Evolutionary conservation across 2,888 invertebrate species (phyloP).

Genomic region (Lepidocyrtinus sp.): DNA sequence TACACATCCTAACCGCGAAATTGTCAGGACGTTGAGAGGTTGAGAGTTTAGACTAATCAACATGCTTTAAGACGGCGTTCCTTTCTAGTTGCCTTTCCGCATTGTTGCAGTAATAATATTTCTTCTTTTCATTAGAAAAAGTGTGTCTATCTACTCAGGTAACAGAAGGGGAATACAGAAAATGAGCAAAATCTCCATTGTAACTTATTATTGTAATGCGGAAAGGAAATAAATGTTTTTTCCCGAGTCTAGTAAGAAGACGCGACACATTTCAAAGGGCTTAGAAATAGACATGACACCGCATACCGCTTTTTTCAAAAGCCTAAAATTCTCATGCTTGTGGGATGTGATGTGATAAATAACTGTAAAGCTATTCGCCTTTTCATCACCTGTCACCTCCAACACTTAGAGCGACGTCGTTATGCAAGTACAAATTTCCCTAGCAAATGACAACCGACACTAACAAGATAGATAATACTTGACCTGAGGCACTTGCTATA

Average conservation of each 20-base stretch:
- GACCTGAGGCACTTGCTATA: no score
- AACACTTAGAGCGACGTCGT: constrained; percentile 6
- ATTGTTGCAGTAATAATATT: background rate
- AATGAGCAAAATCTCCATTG: background rate
- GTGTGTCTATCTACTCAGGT: no score
- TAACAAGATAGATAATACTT: no score
- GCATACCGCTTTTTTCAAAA: background rate
- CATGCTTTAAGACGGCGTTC: background rate
- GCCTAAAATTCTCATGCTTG: constrained; percentile 1
- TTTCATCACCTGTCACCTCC: constrained; percentile 20
- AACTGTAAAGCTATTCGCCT: constrained; percentile 11
- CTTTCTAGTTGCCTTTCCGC: constrained; percentile 2
- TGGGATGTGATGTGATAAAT: constrained; percentile 21
- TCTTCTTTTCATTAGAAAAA: background rate
- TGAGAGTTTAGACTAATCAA: no score
- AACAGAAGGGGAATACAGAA: background rate
- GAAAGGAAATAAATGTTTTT: background rate
- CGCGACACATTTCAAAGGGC: constrained; percentile 14
- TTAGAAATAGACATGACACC: background rate
- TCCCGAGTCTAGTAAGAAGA: background rate
- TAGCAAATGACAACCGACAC: constrained; percentile 2
- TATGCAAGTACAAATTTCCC: constrained; percentile 8
- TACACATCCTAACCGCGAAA: background rate
- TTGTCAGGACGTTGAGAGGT: constrained; percentile 8
- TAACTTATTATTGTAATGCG: constrained; percentile 2